phyloP scores from a whole-genome alignment of 2,113 vertebrate genomes.

The Epinephelus fuscoguttatus region DNA sequence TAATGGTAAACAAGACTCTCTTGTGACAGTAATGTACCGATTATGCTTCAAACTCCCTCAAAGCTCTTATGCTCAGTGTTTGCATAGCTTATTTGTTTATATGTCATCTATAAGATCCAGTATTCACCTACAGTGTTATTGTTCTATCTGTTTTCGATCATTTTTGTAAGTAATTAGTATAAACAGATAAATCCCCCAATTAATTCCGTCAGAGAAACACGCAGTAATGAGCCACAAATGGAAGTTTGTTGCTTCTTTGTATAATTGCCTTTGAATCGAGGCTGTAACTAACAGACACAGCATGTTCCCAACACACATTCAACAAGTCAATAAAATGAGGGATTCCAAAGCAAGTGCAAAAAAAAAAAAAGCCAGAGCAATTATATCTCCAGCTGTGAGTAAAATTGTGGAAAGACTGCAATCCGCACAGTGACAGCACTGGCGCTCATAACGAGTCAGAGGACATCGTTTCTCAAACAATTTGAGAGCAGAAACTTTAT shows the following conservation, averaged over 20 bases:
- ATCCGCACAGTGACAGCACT: background rate
- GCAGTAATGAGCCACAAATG: no score
- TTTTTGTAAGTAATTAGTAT: background rate
- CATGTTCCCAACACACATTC: background rate
- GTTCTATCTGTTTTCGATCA: background rate
- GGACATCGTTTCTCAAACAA: conserved; percentile 47
- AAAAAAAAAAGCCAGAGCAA: conserved; percentile 2
- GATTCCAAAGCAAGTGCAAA: conserved; percentile 24
- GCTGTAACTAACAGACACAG: background rate
- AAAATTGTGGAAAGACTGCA: conserved; percentile 19
- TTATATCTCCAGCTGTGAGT: conserved; percentile 29
- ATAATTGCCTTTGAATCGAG: conserved; percentile 4
- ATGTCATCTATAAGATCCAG: background rate
- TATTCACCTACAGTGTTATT: background rate
- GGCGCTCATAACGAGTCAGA: conserved; percentile 51
- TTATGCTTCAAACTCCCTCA: background rate
- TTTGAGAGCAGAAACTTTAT: conserved; percentile 56
- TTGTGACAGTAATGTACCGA: background rate
- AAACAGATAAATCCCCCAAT: background rate
- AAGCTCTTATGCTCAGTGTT: background rate
- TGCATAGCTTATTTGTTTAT: background rate
- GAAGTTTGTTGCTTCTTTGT: conserved; percentile 7
- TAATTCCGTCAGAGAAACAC: background rate
- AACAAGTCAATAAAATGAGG: conserved; percentile 20
- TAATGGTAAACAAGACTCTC: background rate